Evolutionary conservation across 2,113 vertebrate species (phyloP).

Genomic region (Oreochromis aureus): DNA sequence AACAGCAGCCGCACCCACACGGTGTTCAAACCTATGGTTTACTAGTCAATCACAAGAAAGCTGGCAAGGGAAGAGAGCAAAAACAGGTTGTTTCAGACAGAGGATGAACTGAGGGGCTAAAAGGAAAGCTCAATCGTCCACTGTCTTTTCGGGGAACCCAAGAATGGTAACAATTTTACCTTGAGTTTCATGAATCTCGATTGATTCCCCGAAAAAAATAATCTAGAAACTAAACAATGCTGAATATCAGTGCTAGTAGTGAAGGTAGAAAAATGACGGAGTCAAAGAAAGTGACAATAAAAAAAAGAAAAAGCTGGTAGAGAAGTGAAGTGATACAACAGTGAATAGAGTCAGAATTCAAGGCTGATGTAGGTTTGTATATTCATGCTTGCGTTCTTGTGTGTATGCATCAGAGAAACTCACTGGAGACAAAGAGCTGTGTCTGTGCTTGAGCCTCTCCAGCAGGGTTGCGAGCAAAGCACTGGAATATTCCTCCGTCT

Average conservation of each 20-base stretch:
- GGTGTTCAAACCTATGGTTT: not conserved
- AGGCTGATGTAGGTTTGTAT: not conserved
- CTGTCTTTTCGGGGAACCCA: not conserved
- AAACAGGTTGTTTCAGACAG: not conserved
- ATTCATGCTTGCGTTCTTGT: not conserved
- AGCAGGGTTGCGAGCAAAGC: slow-evolving; percentile 82
- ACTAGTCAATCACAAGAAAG: not conserved
- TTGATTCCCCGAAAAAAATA: not conserved
- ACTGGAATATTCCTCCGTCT: slow-evolving; percentile 94
- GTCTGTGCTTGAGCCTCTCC: slow-evolving; percentile 84
- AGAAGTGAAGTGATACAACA: not conserved
- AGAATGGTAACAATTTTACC: not conserved
- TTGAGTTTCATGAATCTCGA: not conserved
- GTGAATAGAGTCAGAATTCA: not conserved
- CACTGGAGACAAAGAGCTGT: slow-evolving; percentile 89
- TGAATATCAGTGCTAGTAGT: not conserved
- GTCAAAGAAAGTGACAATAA: not conserved
- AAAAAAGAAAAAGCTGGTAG: not conserved
- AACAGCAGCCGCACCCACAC: not conserved
- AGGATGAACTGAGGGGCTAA: not conserved
- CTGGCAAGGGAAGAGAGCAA: not conserved
- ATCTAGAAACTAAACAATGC: not conserved
- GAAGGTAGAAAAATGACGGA: not conserved
- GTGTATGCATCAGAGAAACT: slow-evolving; percentile 61
- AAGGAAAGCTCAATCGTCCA: not conserved